Evolutionary conservation across 2,888 invertebrate species (phyloP).

Genomic region (Eilema depressum): DNA sequence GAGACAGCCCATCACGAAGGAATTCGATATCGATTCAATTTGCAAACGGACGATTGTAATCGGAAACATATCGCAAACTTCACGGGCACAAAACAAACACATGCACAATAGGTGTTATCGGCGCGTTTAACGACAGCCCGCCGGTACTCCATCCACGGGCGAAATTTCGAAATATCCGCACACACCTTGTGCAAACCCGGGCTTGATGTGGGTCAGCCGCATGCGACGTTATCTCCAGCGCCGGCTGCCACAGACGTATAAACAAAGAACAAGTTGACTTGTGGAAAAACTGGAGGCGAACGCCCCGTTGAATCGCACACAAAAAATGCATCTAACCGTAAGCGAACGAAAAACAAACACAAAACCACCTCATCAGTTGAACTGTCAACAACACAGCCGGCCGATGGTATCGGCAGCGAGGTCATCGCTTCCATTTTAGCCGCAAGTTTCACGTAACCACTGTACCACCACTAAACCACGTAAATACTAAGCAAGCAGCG

Average conservation of each 20-base stretch:
- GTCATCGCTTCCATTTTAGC: slow-evolving; percentile 76
- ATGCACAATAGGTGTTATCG: slow-evolving; percentile 62
- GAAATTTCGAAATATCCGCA: slow-evolving; percentile 67
- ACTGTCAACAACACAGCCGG: slow-evolving; percentile 53
- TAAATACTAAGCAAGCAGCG: slow-evolving; percentile 52
- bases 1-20: slow-evolving; percentile 49
- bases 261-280: slow-evolving; percentile 48
- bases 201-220: slow-evolving; percentile 70
- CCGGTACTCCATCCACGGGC: slow-evolving; percentile 50
- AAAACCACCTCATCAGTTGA: slow-evolving; percentile 71
- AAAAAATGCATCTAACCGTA: slow-evolving; percentile 53
- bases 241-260: slow-evolving; percentile 51
- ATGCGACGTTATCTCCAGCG: slow-evolving; percentile 57
- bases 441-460: slow-evolving; percentile 61
- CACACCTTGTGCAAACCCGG: slow-evolving; percentile 56
- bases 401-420: slow-evolving; percentile 63
- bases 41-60: slow-evolving; percentile 60
- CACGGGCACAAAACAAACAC: slow-evolving; percentile 55
- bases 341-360: slow-evolving; percentile 72
- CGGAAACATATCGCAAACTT: slow-evolving; percentile 53
- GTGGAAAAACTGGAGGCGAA: slow-evolving; percentile 53
- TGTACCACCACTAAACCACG: slow-evolving; percentile 55
- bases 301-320: slow-evolving; percentile 44
- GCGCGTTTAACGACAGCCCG: slow-evolving; percentile 52
- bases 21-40: slow-evolving; percentile 59